phyloP scores from a whole-genome alignment of 2,797 vertebrate species.

The Sciaenops ocellatus region DNA sequence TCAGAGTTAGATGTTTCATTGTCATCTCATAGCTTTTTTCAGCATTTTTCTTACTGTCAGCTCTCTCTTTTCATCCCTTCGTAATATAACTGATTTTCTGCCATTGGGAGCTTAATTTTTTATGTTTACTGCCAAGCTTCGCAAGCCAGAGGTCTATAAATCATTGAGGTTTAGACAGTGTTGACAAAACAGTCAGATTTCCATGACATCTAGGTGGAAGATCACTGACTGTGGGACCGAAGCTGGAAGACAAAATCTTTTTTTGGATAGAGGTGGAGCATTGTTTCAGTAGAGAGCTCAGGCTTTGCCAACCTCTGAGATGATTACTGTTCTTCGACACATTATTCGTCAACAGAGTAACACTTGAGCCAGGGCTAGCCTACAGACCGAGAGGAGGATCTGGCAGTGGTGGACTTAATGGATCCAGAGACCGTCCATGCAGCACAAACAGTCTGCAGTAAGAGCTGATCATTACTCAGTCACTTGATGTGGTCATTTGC shows the following conservation, averaged over 20 bases:
- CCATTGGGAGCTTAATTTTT: constrained; percentile 31
- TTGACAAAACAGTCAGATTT: constrained; percentile 59
- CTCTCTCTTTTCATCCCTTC: constrained; percentile 38
- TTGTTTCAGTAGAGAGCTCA: constrained; percentile 27
- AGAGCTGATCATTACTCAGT: constrained; percentile 39
- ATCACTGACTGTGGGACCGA: constrained; percentile 30
- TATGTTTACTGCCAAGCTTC: constrained; percentile 37
- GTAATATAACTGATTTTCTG: constrained; percentile 43
- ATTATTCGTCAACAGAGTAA: constrained; percentile 46
- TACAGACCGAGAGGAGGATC: constrained; percentile 30
- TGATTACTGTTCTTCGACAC: constrained; percentile 46
- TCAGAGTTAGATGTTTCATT: constrained; percentile 37
- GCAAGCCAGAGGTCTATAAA: constrained; percentile 43
- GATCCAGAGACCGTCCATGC: constrained; percentile 49
- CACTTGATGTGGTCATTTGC: constrained; percentile 55
- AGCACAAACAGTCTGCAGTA: constrained; percentile 50
- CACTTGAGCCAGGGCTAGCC: constrained; percentile 22
- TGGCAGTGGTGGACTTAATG: constrained; percentile 52
- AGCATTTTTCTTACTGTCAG: constrained; percentile 42
- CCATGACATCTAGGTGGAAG: constrained; percentile 53
- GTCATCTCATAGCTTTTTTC: constrained; percentile 25
- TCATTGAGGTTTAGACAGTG: constrained; percentile 46
- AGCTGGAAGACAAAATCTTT: constrained; percentile 33
- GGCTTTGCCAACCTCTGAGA: constrained; percentile 30
- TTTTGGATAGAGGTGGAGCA: constrained; percentile 26